phyloP scores from a whole-genome alignment of 2,113 vertebrate genomes.

The Cacatua alba region DNA sequence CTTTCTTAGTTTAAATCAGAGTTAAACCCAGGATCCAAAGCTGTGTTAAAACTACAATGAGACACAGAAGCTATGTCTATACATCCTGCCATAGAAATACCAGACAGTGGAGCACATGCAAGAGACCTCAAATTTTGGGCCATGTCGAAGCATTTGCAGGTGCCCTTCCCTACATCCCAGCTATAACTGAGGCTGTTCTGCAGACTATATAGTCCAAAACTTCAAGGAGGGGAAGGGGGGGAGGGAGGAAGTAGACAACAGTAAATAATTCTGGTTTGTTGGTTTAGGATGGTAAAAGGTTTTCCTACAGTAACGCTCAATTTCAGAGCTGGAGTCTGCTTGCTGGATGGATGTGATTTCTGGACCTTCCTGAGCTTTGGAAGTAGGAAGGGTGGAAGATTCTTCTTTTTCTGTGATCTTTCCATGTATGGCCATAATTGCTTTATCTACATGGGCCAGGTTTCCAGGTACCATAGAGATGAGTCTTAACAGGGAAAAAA shows the following conservation, averaged over 20 bases:
- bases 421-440: not conserved
- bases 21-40: not conserved
- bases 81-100: not conserved
- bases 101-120: not conserved
- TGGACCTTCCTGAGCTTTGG: not conserved
- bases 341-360: not conserved
- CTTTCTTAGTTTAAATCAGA: not conserved
- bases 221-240: not conserved
- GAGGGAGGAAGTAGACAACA: not conserved
- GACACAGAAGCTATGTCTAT: not conserved
- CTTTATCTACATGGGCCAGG: slow-evolving; percentile 47
- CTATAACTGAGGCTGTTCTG: not conserved
- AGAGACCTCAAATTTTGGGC: not conserved
- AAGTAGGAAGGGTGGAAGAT: not conserved
- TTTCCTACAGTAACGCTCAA: not conserved
- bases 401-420: not conserved
- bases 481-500: slow-evolving; percentile 5
- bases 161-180: not conserved
- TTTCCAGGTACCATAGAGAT: slow-evolving; percentile 68
- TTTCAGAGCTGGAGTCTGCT: not conserved
- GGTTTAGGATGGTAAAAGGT: not conserved
- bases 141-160: not conserved
- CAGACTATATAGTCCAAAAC: not conserved
- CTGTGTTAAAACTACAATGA: not conserved
- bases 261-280: not conserved